Conservation (phyloP, 2,797 vertebrate genomes). For the Thunnus albacares region DNA sequence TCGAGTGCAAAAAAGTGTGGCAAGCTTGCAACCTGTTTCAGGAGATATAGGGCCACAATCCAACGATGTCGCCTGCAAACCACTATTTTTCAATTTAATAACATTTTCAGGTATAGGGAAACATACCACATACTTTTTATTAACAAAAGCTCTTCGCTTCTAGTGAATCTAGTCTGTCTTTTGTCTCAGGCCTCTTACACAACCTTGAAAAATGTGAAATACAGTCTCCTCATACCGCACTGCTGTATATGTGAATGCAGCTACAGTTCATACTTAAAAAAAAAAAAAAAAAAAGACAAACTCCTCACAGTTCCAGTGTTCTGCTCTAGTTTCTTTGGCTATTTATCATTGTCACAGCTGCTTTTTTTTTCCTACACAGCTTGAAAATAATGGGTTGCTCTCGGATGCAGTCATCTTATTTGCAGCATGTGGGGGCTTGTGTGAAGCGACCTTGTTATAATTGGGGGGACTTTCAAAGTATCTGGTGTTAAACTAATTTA, state of each 20-base stretch:
- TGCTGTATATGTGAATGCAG: constrained; percentile 43
- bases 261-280: constrained; percentile 33
- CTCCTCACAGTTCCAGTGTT: constrained; percentile 56
- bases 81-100: background rate
- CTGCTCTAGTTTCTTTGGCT: constrained; percentile 76
- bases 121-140: background rate
- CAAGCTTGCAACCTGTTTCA: background rate
- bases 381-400: constrained; percentile 59
- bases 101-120: background rate
- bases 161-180: background rate
- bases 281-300: constrained; percentile 41
- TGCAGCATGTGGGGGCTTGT: constrained; percentile 37
- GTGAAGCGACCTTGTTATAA: constrained; percentile 61
- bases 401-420: constrained; percentile 51
- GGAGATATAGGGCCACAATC: background rate
- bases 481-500: constrained; percentile 32
- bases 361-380: constrained; percentile 29
- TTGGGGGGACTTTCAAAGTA: constrained; percentile 41
- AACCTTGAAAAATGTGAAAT: constrained; percentile 44
- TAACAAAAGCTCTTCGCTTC: background rate
- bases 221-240: background rate
- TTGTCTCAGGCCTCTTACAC: constrained; percentile 10
- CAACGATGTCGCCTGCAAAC: background rate
- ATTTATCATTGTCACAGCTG: constrained; percentile 81
- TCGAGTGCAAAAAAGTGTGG: background rate